Conservation (phyloP, 2,888 invertebrate species). For the Drosophila paranaensis region DNA sequence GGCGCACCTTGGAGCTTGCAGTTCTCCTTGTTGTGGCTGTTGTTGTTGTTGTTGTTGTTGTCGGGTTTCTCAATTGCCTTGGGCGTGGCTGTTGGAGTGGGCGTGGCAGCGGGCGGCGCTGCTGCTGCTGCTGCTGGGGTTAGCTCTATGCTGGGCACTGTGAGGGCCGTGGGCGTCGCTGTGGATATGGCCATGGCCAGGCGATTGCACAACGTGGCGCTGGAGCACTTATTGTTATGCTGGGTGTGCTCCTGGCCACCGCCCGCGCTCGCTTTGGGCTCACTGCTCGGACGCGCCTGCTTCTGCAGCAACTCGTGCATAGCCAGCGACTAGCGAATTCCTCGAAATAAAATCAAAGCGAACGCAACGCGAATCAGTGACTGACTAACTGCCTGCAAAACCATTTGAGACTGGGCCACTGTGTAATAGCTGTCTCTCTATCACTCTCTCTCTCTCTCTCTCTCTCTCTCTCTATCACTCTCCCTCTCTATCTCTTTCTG, state of each 20-base stretch:
- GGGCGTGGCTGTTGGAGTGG: not conserved
- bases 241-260: conserved; percentile 24
- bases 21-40: conserved; percentile 51
- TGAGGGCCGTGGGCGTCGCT: conserved; percentile 35
- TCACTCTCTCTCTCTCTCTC: conserved; percentile 12
- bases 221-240: conserved; percentile 49
- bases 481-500: conserved; percentile 43
- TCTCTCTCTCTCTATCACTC: conserved; percentile 37
- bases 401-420: conserved; percentile 62
- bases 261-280: conserved; percentile 54
- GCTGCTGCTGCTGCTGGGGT: conserved; percentile 44
- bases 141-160: conserved; percentile 67
- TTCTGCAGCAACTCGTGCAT: conserved; percentile 56
- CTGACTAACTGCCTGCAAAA: conserved; percentile 36
- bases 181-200: conserved; percentile 30
- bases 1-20: conserved; percentile 60
- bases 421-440: conserved; percentile 35
- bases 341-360: conserved; percentile 17
- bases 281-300: conserved; percentile 65
- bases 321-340: conserved; percentile 51
- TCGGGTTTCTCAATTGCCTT: conserved; percentile 6
- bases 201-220: conserved; percentile 57
- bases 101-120: not conserved
- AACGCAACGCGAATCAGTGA: conserved; percentile 37
- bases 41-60: conserved; percentile 3